A percentile compares a stretch with the other conserved stretches of the same genome.
These are phyloP conservation scores for Anagrus nilaparvatae DNA, from an alignment of 1,140 invertebrate species.

Conservation along the genomic window DNA sequence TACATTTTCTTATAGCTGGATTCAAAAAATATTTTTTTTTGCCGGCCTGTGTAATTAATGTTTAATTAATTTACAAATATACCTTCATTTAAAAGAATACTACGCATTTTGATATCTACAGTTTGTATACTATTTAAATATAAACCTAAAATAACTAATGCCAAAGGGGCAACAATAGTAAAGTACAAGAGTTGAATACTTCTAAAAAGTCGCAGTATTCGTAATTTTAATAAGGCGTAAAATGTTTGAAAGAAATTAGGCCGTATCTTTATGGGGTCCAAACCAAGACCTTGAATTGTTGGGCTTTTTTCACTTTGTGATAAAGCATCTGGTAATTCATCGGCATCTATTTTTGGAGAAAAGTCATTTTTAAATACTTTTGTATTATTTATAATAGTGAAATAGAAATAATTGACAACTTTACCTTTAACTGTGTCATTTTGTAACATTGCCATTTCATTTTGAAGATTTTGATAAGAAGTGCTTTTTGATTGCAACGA, in stretches of 20 bases:
- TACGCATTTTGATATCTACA: slow-evolving; percentile 50
- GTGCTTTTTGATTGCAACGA: slow-evolving; percentile 61
- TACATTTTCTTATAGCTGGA: no score
- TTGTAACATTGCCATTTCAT: slow-evolving; percentile 43
- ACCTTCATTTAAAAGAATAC: slow-evolving; percentile 45
- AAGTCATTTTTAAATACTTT: not conserved
- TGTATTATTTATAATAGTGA: not conserved
- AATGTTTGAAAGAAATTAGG: slow-evolving; percentile 44
- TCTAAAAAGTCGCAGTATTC: slow-evolving; percentile 39
- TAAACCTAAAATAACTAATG: slow-evolving; percentile 55
- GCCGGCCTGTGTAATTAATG: not conserved
- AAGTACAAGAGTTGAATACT: slow-evolving; percentile 44
- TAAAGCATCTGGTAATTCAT: slow-evolving; percentile 33
- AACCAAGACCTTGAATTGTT: slow-evolving; percentile 40
- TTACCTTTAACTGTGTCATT: slow-evolving; percentile 38
- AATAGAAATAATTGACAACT: no score
- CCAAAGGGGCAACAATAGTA: slow-evolving; percentile 44
- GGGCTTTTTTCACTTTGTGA: slow-evolving; percentile 34
- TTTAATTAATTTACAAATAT: not conserved
- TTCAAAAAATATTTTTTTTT: not conserved
- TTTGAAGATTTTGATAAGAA: slow-evolving; percentile 61
- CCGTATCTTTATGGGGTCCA: slow-evolving; percentile 44
- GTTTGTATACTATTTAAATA: slow-evolving; percentile 57
- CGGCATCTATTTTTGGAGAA: slow-evolving; percentile 18
- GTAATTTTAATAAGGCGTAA: slow-evolving; percentile 40